These are phyloP conservation scores for Ceratitis capitata DNA, from an alignment of 1,140 invertebrate genomes.

Conservation along the genomic window DNA sequence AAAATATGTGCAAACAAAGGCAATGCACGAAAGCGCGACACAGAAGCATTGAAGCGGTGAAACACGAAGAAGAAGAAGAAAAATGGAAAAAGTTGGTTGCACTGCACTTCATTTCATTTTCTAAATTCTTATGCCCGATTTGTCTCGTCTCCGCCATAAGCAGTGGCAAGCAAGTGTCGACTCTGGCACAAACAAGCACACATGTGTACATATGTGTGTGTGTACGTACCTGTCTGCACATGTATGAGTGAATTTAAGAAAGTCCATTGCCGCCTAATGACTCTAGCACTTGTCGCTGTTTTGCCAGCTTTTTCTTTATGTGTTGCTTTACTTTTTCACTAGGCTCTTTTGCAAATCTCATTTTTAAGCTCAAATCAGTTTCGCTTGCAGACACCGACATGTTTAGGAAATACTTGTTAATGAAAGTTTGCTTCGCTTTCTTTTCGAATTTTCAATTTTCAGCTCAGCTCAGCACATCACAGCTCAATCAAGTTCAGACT, in stretches of 20 bases:
- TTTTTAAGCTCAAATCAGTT: constrained; percentile 31
- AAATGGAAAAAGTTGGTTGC: too few relatives aligned
- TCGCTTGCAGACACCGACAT: constrained; percentile 28
- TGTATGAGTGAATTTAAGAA: not conserved
- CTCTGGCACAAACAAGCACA: not conserved
- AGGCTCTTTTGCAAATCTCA: not conserved
- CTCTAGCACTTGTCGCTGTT: not conserved
- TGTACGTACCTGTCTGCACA: too few relatives aligned
- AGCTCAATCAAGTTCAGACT: too few relatives aligned
- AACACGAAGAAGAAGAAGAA: not conserved
- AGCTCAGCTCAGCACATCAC: not conserved
- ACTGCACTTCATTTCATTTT: constrained; percentile 37
- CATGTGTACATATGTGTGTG: not conserved
- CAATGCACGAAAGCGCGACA: constrained; percentile 11
- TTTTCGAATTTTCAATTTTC: constrained; percentile 31
- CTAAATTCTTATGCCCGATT: constrained; percentile 33
- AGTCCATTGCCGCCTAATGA: not conserved
- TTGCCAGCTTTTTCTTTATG: not conserved
- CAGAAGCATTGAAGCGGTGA: constrained; percentile 21
- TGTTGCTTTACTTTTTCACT: not conserved
- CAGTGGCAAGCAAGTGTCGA: not conserved
- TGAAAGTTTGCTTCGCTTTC: constrained; percentile 21
- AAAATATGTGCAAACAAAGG: not conserved
- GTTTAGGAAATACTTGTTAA: constrained; percentile 9
- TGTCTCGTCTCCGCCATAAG: constrained; percentile 6